Conservation (phyloP, 2,797 vertebrate species). For the Chanos chanos region DNA sequence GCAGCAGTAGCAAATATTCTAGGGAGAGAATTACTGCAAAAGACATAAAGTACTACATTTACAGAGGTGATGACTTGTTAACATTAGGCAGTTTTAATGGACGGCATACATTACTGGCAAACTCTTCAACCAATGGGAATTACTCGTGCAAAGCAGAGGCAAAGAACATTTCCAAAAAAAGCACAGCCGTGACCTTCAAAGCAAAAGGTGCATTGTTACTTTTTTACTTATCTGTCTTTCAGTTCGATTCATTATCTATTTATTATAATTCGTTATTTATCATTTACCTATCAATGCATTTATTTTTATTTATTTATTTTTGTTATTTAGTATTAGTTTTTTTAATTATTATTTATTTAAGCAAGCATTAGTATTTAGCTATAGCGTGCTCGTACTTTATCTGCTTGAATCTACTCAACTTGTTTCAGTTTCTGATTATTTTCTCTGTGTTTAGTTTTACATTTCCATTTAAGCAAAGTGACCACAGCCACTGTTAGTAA, state of each 20-base stretch:
- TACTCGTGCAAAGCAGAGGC: constrained; percentile 62
- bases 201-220: constrained; percentile 62
- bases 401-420: no score
- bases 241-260: no score
- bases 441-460: no score
- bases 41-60: constrained; percentile 57
- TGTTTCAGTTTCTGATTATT: no score
- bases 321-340: no score
- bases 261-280: no score
- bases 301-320: neutral
- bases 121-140: constrained; percentile 45
- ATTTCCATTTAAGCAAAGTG: no score
- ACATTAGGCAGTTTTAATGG: neutral
- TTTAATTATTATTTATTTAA: no score
- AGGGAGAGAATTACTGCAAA: constrained; percentile 34
- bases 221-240: neutral
- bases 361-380: no score
- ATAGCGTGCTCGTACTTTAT: no score
- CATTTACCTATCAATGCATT: no score
- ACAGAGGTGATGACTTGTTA: neutral
- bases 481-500: no score
- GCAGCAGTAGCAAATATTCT: constrained; percentile 45
- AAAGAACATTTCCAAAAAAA: constrained; percentile 57
- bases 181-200: constrained; percentile 40
- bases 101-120: neutral